Evolutionary conservation across 1,140 invertebrate genomes (phyloP).

Genomic region (Ganaspis sp.): DNA sequence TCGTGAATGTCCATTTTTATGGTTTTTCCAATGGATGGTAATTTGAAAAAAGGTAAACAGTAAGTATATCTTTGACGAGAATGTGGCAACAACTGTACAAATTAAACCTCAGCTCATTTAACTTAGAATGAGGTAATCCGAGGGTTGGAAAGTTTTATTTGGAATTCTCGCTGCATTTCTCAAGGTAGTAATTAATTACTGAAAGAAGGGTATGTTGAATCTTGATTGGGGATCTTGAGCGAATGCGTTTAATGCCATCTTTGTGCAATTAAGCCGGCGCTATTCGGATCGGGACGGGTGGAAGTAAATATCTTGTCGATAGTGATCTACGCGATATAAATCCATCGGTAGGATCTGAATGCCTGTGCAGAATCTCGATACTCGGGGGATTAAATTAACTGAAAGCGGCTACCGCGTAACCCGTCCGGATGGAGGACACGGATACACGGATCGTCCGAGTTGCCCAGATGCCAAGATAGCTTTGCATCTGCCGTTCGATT

Average conservation of each 20-base stretch:
- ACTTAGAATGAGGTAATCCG: not conserved
- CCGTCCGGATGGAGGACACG: conserved; percentile 39
- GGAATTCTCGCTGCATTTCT: not conserved
- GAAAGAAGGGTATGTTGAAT: not conserved
- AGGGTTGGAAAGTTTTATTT: not conserved
- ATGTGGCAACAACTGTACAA: not conserved
- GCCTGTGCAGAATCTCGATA: conserved; percentile 49
- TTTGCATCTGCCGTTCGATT: conserved; percentile 65
- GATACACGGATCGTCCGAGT: conserved; percentile 57
- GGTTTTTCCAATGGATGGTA: too few species aligned
- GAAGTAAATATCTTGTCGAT: conserved; percentile 59
- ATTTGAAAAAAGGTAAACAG: too few species aligned
- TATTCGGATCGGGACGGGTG: conserved; percentile 45
- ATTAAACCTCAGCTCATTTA: not conserved
- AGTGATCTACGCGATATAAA: conserved; percentile 59
- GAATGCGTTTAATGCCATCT: conserved; percentile 48
- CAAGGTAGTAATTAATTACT: conserved; percentile 23
- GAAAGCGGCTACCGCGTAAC: conserved; percentile 42
- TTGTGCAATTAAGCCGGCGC: conserved; percentile 55
- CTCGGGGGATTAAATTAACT: conserved; percentile 61
- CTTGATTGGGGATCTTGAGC: conserved; percentile 22
- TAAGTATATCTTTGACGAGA: too few species aligned
- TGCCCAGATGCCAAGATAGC: conserved; percentile 64
- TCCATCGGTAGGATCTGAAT: conserved; percentile 52
- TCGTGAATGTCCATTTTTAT: too few species aligned